Base-by-base conservation (phyloP, 1,140 invertebrate genomes). In the Metaphire vulgaris region DNA sequence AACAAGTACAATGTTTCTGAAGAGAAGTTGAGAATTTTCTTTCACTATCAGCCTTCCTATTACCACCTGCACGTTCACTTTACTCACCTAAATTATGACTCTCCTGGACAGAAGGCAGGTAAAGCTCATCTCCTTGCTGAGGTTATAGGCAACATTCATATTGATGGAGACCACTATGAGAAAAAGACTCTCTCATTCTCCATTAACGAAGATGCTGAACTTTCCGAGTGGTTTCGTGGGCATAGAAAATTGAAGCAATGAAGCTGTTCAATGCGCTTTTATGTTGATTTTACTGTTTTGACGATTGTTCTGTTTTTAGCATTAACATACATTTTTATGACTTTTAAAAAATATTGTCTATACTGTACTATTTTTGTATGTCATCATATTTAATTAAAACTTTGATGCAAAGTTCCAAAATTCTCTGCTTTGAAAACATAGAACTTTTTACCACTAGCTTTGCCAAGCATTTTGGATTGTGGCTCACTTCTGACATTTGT, bases 61-160 rank as follows among this genome's bases (percentile, higher is more conserved):
- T 98, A 97, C 87, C 95, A 98, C 87, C 87, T 99, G 12, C 97
- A 99, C 83, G 89, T 98, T 1, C 96, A 99, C 86, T 95, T 97
- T 81, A 93, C 92, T n/a, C 90, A 91, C 77, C 82, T 97, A 0
- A 89, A 90, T 74, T 91, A 91, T 86, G 92, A 95, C 80, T 90
- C 92, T 1, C 92, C 93, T 73, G 93, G 93, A 88, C 88, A 65
- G 28, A 67, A 34, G 6, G 21, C 65, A 28, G 94, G 96, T 83
- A 91, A 91, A 83, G 91, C 93, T 12, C 94, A 98, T 88, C 86
- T 97, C 77, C 85, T 99, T 26, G 89, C 91, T 31, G 91, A 91
- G 6, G 93, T 98, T n/a, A 98, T 98, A 67, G 89, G 90, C 82
- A 98, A 99, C 82, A 90, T 99, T 78, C 90, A 95, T 88, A 83